phyloP scores from a whole-genome alignment of 2,113 vertebrate species.

The Phalacrocorax aristotelis region DNA sequence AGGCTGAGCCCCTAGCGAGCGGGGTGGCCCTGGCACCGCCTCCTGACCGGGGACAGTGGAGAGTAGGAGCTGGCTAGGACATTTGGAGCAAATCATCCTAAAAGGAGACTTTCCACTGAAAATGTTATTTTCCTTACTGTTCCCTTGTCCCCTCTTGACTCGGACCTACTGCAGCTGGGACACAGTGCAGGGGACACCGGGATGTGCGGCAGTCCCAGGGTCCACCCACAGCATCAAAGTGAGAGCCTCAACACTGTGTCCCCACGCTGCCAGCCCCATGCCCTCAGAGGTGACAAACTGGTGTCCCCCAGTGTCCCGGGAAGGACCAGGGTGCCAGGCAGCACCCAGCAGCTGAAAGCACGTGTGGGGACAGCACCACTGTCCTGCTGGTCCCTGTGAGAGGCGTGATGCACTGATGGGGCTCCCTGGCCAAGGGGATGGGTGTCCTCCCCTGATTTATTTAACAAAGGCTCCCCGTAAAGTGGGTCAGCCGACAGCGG shows the following conservation, averaged over 20 bases:
- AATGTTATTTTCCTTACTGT: background rate
- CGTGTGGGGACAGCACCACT: background rate
- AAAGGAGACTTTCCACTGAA: background rate
- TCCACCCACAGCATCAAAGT: background rate
- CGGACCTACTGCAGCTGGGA: background rate
- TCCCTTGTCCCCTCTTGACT: background rate
- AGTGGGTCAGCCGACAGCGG: background rate
- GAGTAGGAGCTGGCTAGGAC: background rate
- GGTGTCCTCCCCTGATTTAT: background rate
- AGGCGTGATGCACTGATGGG: rapidly evolving
- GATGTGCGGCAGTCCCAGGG: rapidly evolving
- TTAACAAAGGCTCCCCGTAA: background rate
- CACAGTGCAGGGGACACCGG: rapidly evolving
- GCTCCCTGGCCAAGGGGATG: background rate
- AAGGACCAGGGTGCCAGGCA: background rate
- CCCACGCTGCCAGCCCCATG: background rate
- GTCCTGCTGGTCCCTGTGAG: rapidly evolving
- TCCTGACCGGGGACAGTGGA: background rate
- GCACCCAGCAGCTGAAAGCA: background rate
- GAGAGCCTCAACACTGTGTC: background rate
- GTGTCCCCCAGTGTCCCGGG: rapidly evolving
- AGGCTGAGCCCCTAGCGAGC: rapidly evolving
- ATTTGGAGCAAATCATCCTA: background rate
- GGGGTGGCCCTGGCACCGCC: background rate
- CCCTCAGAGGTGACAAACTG: background rate